phyloP scores from a whole-genome alignment of 1,140 invertebrate genomes.

The Drosophila ohnishii region DNA sequence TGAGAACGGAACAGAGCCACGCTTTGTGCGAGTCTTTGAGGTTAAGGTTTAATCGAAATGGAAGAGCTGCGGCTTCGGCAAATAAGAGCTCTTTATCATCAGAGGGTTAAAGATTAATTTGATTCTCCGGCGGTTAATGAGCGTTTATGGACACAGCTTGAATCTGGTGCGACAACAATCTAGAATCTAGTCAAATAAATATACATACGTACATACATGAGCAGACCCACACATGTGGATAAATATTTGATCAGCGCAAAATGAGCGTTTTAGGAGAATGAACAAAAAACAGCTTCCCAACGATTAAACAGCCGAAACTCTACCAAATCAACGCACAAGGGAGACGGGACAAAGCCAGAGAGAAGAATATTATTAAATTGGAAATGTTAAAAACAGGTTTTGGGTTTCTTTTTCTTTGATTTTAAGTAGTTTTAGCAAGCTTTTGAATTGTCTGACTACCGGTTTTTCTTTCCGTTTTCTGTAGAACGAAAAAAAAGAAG shows the following conservation, averaged over 20 bases:
- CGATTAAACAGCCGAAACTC: slow-evolving; percentile 9
- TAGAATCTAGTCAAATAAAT: slow-evolving; percentile 27
- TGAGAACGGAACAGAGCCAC: slow-evolving; percentile 23
- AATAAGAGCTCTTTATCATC: slow-evolving; percentile 23
- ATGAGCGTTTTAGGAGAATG: slow-evolving; percentile 32
- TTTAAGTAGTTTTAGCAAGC: slow-evolving; percentile 5
- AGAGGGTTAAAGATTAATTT: slow-evolving; percentile 35
- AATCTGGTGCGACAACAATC: slow-evolving; percentile 37
- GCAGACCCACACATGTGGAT: slow-evolving; percentile 35
- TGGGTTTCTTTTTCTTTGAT: slow-evolving; percentile 1
- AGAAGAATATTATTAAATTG: slow-evolving; percentile 7
- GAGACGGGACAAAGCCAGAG: slow-evolving; percentile 9
- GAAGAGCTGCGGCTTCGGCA: not conserved
- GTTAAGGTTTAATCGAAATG: slow-evolving; percentile 39
- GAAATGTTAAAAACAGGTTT: slow-evolving; percentile 25
- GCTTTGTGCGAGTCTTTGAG: slow-evolving; percentile 42
- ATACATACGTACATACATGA: not conserved
- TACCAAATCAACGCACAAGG: slow-evolving; percentile 2
- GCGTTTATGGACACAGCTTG: slow-evolving; percentile 33
- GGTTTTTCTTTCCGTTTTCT: slow-evolving; percentile 2
- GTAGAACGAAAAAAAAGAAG: slow-evolving; percentile 20
- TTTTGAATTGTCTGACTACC: slow-evolving; percentile 6
- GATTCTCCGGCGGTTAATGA: slow-evolving; percentile 16
- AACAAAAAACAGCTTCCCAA: slow-evolving; percentile 27
- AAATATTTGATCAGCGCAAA: slow-evolving; percentile 56